phyloP scores from a whole-genome alignment of 2,113 vertebrate genomes.

The Leptosomus discolor region DNA sequence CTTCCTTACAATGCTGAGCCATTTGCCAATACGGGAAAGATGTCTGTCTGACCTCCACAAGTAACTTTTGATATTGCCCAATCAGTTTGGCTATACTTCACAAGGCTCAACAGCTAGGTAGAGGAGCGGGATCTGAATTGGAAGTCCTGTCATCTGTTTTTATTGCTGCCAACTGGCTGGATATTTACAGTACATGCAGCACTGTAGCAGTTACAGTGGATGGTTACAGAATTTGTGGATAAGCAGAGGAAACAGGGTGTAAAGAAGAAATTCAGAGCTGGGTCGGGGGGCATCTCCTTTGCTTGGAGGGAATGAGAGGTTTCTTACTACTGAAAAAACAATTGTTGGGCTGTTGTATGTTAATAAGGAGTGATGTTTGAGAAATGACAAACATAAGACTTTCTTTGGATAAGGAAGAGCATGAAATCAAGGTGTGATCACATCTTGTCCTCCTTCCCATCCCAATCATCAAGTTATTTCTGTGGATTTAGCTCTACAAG shows the following conservation, averaged over 20 bases:
- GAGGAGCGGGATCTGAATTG: neutral
- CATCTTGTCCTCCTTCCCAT: neutral
- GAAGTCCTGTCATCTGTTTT: neutral
- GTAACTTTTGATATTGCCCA: neutral
- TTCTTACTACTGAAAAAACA: neutral
- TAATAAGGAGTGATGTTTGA: neutral
- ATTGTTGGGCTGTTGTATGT: neutral
- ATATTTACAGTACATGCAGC: neutral
- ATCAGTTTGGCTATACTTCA: neutral
- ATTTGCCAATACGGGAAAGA: fast-evolving
- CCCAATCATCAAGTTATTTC: neutral
- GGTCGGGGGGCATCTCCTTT: neutral
- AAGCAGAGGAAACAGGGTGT: neutral
- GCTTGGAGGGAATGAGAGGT: neutral
- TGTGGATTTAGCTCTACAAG: neutral
- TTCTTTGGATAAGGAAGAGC: neutral
- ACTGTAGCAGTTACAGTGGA: neutral
- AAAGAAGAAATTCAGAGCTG: neutral
- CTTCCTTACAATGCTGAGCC: neutral
- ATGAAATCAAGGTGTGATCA: neutral
- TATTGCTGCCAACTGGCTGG: neutral
- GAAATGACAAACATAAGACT: neutral
- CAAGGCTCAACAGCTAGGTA: neutral
- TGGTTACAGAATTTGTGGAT: neutral
- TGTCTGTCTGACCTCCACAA: neutral